Evolutionary conservation across 1,140 invertebrate genomes (phyloP), one percentile per base, ranked within the genome.

Genomic region (Xylocopa sonorina): DNA sequence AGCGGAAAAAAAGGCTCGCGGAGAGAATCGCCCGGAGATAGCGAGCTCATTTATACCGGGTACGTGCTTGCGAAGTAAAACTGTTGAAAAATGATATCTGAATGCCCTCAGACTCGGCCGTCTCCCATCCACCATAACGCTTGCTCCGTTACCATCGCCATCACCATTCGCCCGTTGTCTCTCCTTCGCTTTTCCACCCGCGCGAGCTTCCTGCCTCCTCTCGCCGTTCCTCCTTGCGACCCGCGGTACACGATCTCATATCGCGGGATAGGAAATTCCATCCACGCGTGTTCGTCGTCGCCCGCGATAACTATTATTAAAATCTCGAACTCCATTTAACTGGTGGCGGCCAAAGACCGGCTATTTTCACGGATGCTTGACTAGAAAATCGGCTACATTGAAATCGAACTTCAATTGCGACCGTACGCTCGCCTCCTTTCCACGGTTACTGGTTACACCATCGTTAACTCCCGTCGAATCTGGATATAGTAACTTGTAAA

Each of bases 51-150:
- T 89, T 90, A 86, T 89, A 87, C 81, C 78, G 73, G 76, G 62
- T 66, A 88, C 84, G 84, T 84, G 83, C 78, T 79, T 81, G 81
- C 62, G 57, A 85, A 86, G 82, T 88, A 86, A 85, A 89, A 90
- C 85, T 81, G 87, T 84, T 90, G 87, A 91, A 90, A 90, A 89
- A 90, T 89, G 87, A 90, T 90, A 88, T 85, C 77, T 78, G 81
- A 86, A 88, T 78, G 63, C 74, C 62, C 62, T 51, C 75, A 78
- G 78, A 72, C 73, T 74, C 78, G 38, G 2, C 57, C 50, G 38
- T 57, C 46, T 60, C 63, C 32, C 63, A 62, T 64, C 68, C 75
- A 75, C 73, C 79, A 78, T 81, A 81, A 81, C 66, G 81, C 63
- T 60, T 46, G 48, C 57, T 46, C 50, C 58, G 64, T 79, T 73